Conservation (phyloP, 2,797 vertebrate genomes). For the Tapera naevia region DNA sequence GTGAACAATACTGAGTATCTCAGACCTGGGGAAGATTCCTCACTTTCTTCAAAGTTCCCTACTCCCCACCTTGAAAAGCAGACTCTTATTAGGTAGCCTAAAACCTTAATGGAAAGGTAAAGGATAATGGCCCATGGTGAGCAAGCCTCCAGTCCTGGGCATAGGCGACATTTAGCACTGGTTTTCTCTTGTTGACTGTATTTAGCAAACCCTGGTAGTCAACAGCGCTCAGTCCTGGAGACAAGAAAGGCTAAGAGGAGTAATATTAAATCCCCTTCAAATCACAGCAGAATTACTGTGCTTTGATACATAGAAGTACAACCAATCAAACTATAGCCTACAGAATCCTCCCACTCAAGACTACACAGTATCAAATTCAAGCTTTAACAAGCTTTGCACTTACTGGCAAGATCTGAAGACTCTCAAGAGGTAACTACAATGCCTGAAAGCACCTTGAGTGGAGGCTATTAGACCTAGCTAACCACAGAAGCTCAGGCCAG, state of each 20-base stretch:
- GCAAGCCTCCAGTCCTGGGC: neutral
- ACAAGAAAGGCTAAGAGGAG: neutral
- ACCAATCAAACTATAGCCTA: neutral
- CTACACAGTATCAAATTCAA: neutral
- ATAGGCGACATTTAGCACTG: neutral
- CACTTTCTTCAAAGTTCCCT: neutral
- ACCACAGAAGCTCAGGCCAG: neutral
- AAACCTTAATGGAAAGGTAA: neutral
- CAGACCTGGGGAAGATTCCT: neutral
- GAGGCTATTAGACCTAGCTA: neutral
- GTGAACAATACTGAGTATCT: neutral
- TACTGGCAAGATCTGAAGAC: neutral
- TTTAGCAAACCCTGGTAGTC: neutral
- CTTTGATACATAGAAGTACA: neutral
- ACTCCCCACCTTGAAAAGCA: neutral
- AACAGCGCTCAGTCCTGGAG: neutral
- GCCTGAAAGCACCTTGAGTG: neutral
- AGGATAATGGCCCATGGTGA: neutral
- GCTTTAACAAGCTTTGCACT: neutral
- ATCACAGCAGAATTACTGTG: neutral
- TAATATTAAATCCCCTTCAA: neutral
- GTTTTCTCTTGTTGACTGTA: neutral
- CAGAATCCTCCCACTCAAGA: neutral
- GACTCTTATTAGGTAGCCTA: neutral
- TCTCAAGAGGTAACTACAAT: neutral